These are phyloP conservation scores for Chauna torquata DNA, from an alignment of 2,113 vertebrate species.

Conservation along the genomic window DNA sequence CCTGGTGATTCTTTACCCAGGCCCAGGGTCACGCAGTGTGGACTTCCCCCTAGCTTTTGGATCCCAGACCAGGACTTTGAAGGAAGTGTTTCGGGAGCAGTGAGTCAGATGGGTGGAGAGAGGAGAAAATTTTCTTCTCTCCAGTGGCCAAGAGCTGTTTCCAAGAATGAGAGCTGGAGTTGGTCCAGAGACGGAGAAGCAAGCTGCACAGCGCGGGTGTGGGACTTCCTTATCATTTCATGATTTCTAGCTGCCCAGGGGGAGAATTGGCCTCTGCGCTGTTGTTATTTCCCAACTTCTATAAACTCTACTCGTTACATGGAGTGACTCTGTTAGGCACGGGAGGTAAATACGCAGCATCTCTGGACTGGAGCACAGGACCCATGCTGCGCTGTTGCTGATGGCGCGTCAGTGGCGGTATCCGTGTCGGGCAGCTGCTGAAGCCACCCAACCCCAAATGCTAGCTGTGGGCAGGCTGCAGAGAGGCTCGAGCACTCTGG, in stretches of 20 bases:
- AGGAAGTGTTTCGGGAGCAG: neutral
- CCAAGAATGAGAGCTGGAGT: constrained; percentile 30
- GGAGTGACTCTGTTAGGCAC: neutral
- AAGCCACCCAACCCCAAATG: neutral
- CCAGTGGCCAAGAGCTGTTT: neutral
- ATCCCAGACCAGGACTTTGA: neutral
- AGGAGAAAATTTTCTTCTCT: constrained; percentile 3
- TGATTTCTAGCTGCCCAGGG: neutral
- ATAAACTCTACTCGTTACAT: neutral
- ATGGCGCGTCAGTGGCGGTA: fast-evolving
- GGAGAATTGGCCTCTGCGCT: neutral
- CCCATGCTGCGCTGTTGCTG: neutral
- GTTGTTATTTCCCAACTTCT: neutral
- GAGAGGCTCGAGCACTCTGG: neutral
- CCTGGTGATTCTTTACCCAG: neutral
- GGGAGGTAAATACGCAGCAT: neutral
- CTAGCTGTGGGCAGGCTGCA: neutral
- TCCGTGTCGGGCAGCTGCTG: neutral
- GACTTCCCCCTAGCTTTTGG: neutral
- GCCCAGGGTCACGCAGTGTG: neutral
- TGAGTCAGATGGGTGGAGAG: neutral
- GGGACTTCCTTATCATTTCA: neutral
- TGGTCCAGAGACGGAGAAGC: neutral
- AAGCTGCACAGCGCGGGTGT: neutral
- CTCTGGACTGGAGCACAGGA: neutral